A percentile compares a stretch with the other conserved stretches of the same genome.
Evolutionary conservation across 2,113 vertebrate species (phyloP).

Genomic region (Chlamydotis undulata): DNA sequence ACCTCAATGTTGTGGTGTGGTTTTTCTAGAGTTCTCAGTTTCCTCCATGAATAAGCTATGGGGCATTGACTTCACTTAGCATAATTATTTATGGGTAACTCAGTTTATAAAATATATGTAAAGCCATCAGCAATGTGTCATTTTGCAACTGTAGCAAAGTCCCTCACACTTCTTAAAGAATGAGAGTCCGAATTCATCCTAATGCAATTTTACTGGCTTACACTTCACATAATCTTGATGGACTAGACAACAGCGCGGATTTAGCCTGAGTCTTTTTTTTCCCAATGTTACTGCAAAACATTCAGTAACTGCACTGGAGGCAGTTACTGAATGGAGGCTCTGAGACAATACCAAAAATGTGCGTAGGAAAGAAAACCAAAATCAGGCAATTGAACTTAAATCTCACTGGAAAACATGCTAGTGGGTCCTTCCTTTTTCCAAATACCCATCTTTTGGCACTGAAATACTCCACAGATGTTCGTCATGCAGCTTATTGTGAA

Average conservation of each 20-base stretch:
- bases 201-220: background rate
- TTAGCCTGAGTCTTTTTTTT: background rate
- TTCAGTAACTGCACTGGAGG: background rate
- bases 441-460: background rate
- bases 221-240: background rate
- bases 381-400: background rate
- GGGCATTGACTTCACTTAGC: background rate
- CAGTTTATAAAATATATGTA: background rate
- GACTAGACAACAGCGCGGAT: background rate
- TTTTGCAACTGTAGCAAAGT: background rate
- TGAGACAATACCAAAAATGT: background rate
- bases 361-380: background rate
- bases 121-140: background rate
- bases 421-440: background rate
- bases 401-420: background rate
- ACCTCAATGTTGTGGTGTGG: accelerated
- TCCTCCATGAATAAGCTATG: background rate
- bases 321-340: background rate
- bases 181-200: background rate
- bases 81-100: background rate
- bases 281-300: background rate
- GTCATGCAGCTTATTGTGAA: accelerated
- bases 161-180: background rate
- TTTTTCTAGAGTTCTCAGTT: background rate
- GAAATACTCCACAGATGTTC: background rate